Evolutionary conservation across 2,797 vertebrate genomes (phyloP).

Genomic region (Danionella dracula): DNA sequence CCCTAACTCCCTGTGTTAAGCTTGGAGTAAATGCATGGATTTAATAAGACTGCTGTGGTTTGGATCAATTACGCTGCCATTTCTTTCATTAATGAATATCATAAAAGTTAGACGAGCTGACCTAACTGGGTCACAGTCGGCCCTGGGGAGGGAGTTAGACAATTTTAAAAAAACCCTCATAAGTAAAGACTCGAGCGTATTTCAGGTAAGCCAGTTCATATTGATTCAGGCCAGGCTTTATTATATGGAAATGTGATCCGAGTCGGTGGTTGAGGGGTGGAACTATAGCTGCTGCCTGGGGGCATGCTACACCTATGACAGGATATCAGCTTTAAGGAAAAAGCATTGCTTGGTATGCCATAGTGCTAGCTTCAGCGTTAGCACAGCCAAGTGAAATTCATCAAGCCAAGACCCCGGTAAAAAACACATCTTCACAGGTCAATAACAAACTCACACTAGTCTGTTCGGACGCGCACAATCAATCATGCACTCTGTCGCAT

Average conservation of each 20-base stretch:
- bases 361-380: neutral
- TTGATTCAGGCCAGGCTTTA: slow-evolving; percentile 13
- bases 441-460: slow-evolving; percentile 39
- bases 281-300: neutral
- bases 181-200: neutral
- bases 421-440: slow-evolving; percentile 36
- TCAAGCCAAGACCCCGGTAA: neutral
- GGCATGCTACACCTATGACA: neutral
- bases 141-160: neutral
- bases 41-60: neutral
- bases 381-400: slow-evolving; percentile 31
- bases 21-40: neutral
- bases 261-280: neutral
- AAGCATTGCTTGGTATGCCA: neutral
- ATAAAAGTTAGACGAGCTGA: slow-evolving; percentile 6
- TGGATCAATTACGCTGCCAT: neutral
- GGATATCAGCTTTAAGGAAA: neutral
- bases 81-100: slow-evolving; percentile 7
- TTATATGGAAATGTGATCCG: slow-evolving; percentile 22
- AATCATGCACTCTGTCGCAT: slow-evolving; percentile 21
- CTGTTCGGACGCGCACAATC: slow-evolving; percentile 18
- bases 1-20: no score
- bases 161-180: neutral
- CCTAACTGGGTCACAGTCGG: slow-evolving; percentile 14
- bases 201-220: slow-evolving; percentile 3